phyloP scores from a whole-genome alignment of 1,140 invertebrate species.

The Sitophilus oryzae region DNA sequence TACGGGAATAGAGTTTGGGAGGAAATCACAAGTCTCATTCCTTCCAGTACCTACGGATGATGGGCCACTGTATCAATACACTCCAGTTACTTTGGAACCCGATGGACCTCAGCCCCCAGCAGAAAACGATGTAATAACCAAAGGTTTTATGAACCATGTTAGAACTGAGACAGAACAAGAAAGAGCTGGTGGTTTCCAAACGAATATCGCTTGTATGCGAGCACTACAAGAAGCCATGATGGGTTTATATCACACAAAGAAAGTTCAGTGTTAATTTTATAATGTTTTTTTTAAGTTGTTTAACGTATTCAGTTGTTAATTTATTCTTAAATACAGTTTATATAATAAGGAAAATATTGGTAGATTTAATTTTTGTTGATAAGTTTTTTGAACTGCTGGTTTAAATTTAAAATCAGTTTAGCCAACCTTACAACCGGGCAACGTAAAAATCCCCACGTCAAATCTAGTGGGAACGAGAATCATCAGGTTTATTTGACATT shows the following conservation, averaged over 20 bases:
- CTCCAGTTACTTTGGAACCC: slow-evolving; percentile 51
- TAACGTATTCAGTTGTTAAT: not conserved
- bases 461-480: not conserved
- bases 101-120: slow-evolving; percentile 71
- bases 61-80: slow-evolving; percentile 67
- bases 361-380: not conserved
- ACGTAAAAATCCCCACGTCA: not conserved
- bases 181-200: slow-evolving; percentile 81
- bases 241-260: slow-evolving; percentile 66
- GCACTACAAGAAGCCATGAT: slow-evolving; percentile 87
- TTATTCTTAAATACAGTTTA: too few relatives aligned
- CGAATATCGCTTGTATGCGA: slow-evolving; percentile 75
- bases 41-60: slow-evolving; percentile 67
- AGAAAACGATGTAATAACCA: slow-evolving; percentile 55
- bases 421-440: not conserved
- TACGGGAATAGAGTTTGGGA: slow-evolving; percentile 71
- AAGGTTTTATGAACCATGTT: slow-evolving; percentile 74
- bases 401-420: not conserved
- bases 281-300: too few relatives aligned
- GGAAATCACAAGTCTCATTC: slow-evolving; percentile 49
- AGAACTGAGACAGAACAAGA: slow-evolving; percentile 63
- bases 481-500: not conserved
- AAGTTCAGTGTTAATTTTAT: slow-evolving; percentile 7
- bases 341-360: not conserved
- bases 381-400: not conserved